A percentile compares a stretch with the other conserved stretches of the same genome.
phyloP scores from a whole-genome alignment of 2,797 vertebrate genomes.

The Epinephelus malabaricus region DNA sequence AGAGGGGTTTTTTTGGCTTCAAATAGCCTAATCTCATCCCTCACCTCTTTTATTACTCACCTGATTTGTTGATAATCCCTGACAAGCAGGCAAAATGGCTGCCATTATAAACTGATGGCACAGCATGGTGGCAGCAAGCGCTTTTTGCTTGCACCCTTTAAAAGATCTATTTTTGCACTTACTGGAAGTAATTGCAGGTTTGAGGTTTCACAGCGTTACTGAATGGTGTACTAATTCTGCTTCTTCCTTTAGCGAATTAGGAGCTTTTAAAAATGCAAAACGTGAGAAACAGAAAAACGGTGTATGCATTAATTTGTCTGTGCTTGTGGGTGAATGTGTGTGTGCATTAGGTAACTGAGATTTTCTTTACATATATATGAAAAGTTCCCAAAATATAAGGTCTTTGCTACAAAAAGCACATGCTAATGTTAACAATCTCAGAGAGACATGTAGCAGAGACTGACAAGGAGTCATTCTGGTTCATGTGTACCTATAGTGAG shows the following conservation, averaged over 20 bases:
- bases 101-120: conserved; percentile 53
- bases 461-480: not conserved
- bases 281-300: not conserved
- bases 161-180: conserved; percentile 9
- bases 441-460: not conserved
- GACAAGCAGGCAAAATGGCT: conserved; percentile 48
- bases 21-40: conserved; percentile 45
- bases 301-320: not conserved
- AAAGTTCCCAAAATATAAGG: not conserved
- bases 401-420: not conserved
- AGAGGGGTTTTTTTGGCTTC: not conserved
- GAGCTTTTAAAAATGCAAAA: conserved; percentile 27
- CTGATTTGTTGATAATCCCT: conserved; percentile 58
- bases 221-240: conserved; percentile 35
- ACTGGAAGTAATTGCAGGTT: conserved; percentile 53
- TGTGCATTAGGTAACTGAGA: not conserved
- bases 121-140: conserved; percentile 43
- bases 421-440: not conserved
- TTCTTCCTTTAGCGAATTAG: conserved; percentile 20
- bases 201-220: conserved; percentile 28
- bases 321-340: not conserved
- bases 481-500: not conserved
- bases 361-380: not conserved
- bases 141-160: conserved; percentile 28
- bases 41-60: conserved; percentile 39